phyloP scores from a whole-genome alignment of 2,113 vertebrate genomes.

The Vulpes vulpes region DNA sequence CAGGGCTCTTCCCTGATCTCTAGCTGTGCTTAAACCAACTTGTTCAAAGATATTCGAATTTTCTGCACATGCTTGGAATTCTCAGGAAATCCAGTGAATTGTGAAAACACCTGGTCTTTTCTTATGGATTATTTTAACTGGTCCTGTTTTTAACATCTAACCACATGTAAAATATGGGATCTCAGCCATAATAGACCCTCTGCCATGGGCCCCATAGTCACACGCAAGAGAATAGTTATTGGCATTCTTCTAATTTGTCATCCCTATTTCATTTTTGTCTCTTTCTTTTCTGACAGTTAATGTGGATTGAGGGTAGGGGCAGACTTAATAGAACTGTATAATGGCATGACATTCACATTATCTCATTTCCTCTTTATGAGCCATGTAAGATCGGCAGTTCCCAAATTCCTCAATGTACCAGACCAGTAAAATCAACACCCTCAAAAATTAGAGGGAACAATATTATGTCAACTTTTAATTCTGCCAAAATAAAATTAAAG shows the following conservation, averaged over 20 bases:
- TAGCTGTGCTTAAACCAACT: background rate
- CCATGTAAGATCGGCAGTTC: background rate
- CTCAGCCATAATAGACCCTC: background rate
- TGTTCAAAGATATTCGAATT: background rate
- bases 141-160: background rate
- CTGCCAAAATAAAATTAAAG: background rate
- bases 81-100: constrained; percentile 7
- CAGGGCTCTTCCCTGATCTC: background rate
- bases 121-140: background rate
- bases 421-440: background rate
- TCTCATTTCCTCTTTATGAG: background rate
- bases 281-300: background rate
- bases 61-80: constrained; percentile 30
- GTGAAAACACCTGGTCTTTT: background rate
- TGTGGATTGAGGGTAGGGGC: background rate
- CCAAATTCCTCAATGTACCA: constrained; percentile 7
- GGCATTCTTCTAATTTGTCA: background rate
- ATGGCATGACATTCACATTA: background rate
- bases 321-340: background rate
- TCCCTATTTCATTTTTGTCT: background rate
- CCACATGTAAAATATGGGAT: background rate
- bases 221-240: background rate
- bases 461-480: background rate
- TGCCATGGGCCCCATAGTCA: background rate
- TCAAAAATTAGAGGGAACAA: background rate